Conservation (phyloP, 2,888 invertebrate genomes). For the Melieria omissa region DNA sequence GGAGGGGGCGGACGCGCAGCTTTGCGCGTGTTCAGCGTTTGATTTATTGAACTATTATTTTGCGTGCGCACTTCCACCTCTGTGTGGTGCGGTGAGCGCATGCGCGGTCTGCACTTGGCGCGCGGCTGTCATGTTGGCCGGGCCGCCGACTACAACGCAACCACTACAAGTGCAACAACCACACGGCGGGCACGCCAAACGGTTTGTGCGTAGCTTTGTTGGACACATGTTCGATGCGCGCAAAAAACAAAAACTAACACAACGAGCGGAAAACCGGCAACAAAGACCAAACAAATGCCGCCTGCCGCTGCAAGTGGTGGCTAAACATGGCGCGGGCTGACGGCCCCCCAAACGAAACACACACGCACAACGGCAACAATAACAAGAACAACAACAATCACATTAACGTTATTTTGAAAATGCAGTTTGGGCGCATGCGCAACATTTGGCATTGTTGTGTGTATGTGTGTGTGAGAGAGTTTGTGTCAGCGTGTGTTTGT, state of each 20-base stretch:
- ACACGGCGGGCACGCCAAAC: neutral
- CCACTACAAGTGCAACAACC: neutral
- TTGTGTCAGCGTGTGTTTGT: neutral
- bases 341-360: too few relatives aligned
- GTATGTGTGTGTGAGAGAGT: neutral
- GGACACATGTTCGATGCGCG: constrained; percentile 22
- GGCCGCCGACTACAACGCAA: neutral
- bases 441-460: neutral
- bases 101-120: neutral
- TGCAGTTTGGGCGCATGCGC: neutral
- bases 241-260: neutral
- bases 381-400: neutral
- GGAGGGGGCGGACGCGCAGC: neutral
- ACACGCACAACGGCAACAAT: neutral
- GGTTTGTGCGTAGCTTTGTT: constrained; percentile 21
- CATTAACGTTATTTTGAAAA: neutral
- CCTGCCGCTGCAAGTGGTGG: too few relatives aligned
- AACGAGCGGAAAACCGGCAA: neutral
- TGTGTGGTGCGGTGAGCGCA: neutral
- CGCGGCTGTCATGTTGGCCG: neutral
- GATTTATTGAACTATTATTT: constrained; percentile 14
- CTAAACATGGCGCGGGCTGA: too few relatives aligned
- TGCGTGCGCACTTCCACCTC: neutral
- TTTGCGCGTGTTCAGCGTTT: neutral
- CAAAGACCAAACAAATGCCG: too few relatives aligned